A percentile compares a stretch with the other conserved stretches of the same genome.
Conservation (phyloP, 2,888 invertebrate species). For the Sminthurides aquaticus region DNA sequence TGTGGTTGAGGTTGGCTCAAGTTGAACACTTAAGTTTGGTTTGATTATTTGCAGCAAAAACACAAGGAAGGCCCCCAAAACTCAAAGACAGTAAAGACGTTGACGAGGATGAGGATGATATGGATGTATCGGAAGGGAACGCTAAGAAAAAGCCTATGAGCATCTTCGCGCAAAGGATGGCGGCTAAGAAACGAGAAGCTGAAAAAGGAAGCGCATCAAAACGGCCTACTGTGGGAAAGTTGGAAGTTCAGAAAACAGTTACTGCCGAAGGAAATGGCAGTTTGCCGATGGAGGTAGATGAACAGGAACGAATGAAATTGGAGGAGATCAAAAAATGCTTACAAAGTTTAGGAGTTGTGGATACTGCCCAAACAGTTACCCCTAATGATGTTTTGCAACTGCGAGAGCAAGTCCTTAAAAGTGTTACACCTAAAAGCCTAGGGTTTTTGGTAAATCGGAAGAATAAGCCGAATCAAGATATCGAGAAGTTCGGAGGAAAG, state of each 20-base stretch:
- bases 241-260: constrained; percentile 2
- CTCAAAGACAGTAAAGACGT: constrained; percentile 1
- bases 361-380: not conserved
- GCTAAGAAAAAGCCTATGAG: constrained; percentile 7
- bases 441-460: constrained; percentile 7
- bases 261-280: too few relatives aligned
- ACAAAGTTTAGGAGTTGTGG: not conserved
- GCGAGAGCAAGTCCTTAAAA: constrained; percentile 14
- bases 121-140: not conserved
- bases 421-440: not conserved
- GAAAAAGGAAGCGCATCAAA: constrained; percentile 1
- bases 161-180: constrained; percentile 20
- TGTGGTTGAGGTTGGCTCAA: too few relatives aligned
- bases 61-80: too few relatives aligned
- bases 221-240: too few relatives aligned
- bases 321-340: not conserved
- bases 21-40: too few relatives aligned
- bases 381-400: constrained; percentile 10
- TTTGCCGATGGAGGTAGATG: too few relatives aligned
- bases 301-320: too few relatives aligned
- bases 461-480: not conserved
- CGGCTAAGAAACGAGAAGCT: constrained; percentile 10
- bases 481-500: not conserved
- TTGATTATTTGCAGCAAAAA: too few relatives aligned
- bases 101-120: not conserved